Conservation (phyloP, 2,888 invertebrate genomes). For the Cephus sareptanus region DNA sequence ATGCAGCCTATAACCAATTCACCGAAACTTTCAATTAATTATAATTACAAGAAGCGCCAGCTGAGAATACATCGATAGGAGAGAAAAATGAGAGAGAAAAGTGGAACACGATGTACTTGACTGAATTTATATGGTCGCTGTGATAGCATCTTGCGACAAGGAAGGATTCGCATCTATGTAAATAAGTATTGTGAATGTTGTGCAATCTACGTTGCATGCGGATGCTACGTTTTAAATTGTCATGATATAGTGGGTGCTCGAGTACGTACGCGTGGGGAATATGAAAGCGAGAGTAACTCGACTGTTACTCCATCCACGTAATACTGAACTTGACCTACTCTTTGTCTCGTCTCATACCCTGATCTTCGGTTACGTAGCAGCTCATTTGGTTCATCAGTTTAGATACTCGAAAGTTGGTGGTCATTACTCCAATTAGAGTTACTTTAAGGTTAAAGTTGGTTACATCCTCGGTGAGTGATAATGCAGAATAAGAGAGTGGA, state of each 20-base stretch:
- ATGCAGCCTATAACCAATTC: background rate
- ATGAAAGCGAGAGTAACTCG: slow-evolving; percentile 45
- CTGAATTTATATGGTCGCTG: background rate
- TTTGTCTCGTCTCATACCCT: slow-evolving; percentile 31
- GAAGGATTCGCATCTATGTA: slow-evolving; percentile 17
- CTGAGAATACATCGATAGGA: background rate
- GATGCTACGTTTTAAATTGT: background rate
- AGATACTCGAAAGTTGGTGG: background rate
- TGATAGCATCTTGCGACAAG: slow-evolving; percentile 6
- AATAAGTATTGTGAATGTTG: background rate
- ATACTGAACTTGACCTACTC: slow-evolving; percentile 54
- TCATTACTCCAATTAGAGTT: background rate
- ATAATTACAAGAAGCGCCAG: background rate
- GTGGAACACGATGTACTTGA: slow-evolving; percentile 24
- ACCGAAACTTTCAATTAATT: background rate
- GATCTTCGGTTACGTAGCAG: background rate
- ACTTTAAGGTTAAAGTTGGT: background rate
- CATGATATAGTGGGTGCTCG: background rate
- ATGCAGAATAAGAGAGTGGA: background rate
- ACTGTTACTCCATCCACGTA: slow-evolving; percentile 42
- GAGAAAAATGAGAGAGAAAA: background rate
- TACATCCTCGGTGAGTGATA: background rate
- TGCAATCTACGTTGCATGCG: background rate
- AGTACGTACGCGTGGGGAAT: slow-evolving; percentile 24
- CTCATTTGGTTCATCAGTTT: background rate